Conservation (phyloP, 2,888 invertebrate genomes). For the Mythimna lalbum region DNA sequence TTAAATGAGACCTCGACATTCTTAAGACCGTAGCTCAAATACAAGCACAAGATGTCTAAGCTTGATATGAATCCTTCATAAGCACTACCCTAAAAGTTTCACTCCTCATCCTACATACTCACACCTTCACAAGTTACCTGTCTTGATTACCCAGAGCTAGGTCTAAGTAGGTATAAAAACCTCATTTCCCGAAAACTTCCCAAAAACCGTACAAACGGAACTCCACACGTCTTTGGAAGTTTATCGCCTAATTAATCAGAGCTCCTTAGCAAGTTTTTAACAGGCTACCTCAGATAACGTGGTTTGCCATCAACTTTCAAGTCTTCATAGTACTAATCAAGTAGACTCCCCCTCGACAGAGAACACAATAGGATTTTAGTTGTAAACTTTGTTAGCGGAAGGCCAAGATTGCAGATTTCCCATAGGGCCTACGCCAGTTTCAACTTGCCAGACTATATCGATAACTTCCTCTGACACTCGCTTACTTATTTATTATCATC, state of each 20-base stretch:
- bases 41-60: neutral
- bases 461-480: conserved; percentile 84
- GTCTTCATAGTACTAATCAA: conserved; percentile 80
- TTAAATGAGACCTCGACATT: neutral
- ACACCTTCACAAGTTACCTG: neutral
- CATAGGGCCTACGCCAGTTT: conserved; percentile 86
- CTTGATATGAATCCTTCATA: neutral
- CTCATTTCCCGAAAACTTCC: conserved; percentile 8
- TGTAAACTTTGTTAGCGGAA: conserved; percentile 89
- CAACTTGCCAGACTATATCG: conserved; percentile 87
- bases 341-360: conserved; percentile 81
- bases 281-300: conserved; percentile 43
- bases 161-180: conserved; percentile 2
- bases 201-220: conserved; percentile 34
- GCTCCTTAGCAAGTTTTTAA: conserved; percentile 48
- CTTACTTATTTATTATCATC: conserved; percentile 79
- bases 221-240: conserved; percentile 39
- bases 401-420: conserved; percentile 90
- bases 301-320: conserved; percentile 68
- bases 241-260: conserved; percentile 48
- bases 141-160: neutral
- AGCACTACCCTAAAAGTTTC: neutral
- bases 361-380: conserved; percentile 89
- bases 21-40: neutral
- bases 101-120: neutral